These are phyloP conservation scores for Tipula vernalis DNA, from an alignment of 2,888 invertebrate genomes.

Conservation along the genomic window DNA sequence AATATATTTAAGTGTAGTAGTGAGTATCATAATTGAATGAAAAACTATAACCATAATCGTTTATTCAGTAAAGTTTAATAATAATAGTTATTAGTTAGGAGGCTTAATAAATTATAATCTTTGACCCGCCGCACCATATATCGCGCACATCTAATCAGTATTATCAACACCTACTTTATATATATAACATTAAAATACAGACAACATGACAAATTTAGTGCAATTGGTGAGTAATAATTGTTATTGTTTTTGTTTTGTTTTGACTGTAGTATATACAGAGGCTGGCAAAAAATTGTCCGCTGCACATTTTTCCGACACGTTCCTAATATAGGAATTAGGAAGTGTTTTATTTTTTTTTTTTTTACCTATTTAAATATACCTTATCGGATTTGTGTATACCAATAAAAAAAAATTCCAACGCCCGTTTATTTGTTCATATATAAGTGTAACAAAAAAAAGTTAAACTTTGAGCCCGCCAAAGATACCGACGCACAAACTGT, in stretches of 20 bases:
- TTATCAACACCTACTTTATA: not conserved
- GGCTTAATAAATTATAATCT: not conserved
- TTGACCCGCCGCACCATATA: not conserved
- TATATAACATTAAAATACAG: not conserved
- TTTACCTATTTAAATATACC: not conserved
- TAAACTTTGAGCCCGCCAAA: not conserved
- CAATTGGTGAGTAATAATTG: not conserved
- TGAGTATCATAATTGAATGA: not conserved
- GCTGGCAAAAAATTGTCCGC: not conserved
- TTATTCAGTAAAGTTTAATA: not conserved
- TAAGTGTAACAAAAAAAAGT: not conserved
- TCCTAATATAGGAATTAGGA: not conserved
- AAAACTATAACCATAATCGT: not conserved
- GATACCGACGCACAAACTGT: not conserved
- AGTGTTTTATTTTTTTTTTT: too few species aligned
- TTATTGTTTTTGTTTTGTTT: not conserved
- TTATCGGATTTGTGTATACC: not conserved
- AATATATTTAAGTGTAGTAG: not conserved
- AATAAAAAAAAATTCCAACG: not conserved
- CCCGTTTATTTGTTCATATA: not conserved
- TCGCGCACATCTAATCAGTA: not conserved
- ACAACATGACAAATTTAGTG: constrained; percentile 5
- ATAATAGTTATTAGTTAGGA: not conserved
- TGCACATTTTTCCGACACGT: not conserved
- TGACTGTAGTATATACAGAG: not conserved